phyloP scores from a whole-genome alignment of 2,113 vertebrate genomes.

The Pogonocichla stellata region DNA sequence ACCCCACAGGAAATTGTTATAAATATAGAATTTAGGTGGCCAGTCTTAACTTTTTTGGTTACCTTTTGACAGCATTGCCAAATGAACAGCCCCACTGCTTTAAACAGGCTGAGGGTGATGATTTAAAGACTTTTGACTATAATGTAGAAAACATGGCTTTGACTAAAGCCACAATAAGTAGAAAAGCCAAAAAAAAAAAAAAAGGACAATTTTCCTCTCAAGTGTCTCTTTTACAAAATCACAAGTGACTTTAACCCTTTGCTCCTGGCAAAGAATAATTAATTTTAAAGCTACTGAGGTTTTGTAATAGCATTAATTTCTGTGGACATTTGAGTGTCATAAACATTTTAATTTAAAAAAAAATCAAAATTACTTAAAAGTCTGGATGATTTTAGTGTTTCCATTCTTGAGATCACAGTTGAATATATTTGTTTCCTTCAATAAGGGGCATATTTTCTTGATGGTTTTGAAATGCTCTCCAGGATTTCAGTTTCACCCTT shows the following conservation, averaged over 20 bases:
- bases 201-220: not conserved
- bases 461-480: not conserved
- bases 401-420: not conserved
- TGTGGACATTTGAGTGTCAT: not conserved
- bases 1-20: not conserved
- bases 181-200: not conserved
- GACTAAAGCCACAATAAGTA: not conserved
- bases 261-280: not conserved
- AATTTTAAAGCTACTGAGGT: not conserved
- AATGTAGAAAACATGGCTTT: not conserved
- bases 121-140: not conserved
- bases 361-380: not conserved
- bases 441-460: not conserved
- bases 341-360: not conserved
- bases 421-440: not conserved
- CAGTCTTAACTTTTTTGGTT: not conserved
- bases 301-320: not conserved
- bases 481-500: not conserved
- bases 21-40: not conserved
- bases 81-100: not conserved
- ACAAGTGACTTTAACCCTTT: not conserved
- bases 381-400: not conserved
- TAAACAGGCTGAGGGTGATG: not conserved
- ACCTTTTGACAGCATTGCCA: not conserved
- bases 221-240: not conserved